Evolutionary conservation across 2,888 invertebrate species (phyloP), one percentile per base, ranked within the genome.

Genomic region (Pediacus dermestoides): DNA sequence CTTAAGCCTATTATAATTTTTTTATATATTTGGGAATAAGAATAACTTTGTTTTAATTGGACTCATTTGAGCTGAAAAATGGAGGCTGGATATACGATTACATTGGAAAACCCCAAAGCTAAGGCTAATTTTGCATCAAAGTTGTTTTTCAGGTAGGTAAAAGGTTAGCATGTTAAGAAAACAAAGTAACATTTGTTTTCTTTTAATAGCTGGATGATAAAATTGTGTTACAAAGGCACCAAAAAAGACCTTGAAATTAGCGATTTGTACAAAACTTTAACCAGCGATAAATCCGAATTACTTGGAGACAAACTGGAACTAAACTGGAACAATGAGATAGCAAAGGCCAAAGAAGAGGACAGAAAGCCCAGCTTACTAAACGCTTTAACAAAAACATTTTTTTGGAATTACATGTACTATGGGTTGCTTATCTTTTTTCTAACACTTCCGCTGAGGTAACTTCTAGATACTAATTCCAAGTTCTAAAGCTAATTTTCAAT

Each of bases 371-470:
- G 49, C 25, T 16, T 52, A 2, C 11, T 52, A 3, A 40, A 16
- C 33, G 49, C 49, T 9, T 16, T 52, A n/a, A 18, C 21, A 1
- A 47, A 42, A 33, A 35, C 48, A 6, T 50, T 43, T 14, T 16
- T 41, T 15, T 30, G 31, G 14, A 39, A 41, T 11, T 46, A 40
- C 23, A 34, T 52, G 39, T 9, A 39, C 7, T 50, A 39, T 30
- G 89, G 90, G 60, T 66, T 81, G 64, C 77, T 81, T 10, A 74
- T 81, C 12, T 52, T 81, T 22, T 78, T 79, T 55, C 65, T 88
- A 8, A n/a, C n/a, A n/a, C n/a, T n/a, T n/a, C n/a, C n/a, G n/a
- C n/a, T n/a, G n/a, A n/a, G n/a, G n/a, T n/a, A n/a, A n/a, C n/a
- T n/a, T n/a, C n/a, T n/a, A n/a, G n/a, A n/a, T n/a, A n/a, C n/a